Evolutionary conservation across 2,888 invertebrate genomes (phyloP).

Genomic region (Dicycla oo): DNA sequence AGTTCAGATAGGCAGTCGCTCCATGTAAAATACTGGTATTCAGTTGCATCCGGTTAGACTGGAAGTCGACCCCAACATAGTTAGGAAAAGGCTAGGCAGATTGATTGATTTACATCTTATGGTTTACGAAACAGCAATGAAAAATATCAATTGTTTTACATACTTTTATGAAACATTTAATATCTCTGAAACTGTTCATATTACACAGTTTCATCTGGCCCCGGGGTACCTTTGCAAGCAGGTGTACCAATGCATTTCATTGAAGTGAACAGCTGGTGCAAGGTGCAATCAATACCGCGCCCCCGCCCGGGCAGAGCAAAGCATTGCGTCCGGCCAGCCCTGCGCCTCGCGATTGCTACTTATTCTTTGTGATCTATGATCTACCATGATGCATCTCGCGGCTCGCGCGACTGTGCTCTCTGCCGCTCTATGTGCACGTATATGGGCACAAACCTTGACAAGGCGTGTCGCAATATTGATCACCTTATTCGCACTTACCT

Average conservation of each 20-base stretch:
- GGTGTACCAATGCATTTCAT: too few relatives aligned
- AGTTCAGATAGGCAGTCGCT: too few relatives aligned
- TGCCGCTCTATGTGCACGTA: constrained; percentile 9
- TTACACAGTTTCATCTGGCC: not conserved
- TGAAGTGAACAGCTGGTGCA: constrained; percentile 7
- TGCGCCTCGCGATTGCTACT: not conserved
- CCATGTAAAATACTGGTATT: too few relatives aligned
- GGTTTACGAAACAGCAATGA: too few relatives aligned
- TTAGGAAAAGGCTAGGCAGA: too few relatives aligned
- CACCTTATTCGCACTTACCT: not conserved
- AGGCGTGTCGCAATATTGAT: constrained; percentile 48
- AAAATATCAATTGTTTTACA: too few relatives aligned
- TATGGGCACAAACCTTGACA: constrained; percentile 44
- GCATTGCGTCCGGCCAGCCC: not conserved
- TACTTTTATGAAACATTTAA: too few relatives aligned
- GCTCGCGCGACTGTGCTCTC: not conserved
- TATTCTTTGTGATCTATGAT: constrained; percentile 1
- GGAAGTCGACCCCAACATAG: too few relatives aligned
- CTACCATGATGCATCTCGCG: constrained; percentile 11
- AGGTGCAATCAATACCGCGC: constrained; percentile 18
- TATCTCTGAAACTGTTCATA: too few relatives aligned
- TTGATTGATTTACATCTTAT: too few relatives aligned
- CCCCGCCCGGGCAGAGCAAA: not conserved
- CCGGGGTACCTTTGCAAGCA: too few relatives aligned
- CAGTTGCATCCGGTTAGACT: too few relatives aligned